These are phyloP conservation scores for Scatophagus argus DNA, from an alignment of 2,113 vertebrate species.

Conservation along the genomic window DNA sequence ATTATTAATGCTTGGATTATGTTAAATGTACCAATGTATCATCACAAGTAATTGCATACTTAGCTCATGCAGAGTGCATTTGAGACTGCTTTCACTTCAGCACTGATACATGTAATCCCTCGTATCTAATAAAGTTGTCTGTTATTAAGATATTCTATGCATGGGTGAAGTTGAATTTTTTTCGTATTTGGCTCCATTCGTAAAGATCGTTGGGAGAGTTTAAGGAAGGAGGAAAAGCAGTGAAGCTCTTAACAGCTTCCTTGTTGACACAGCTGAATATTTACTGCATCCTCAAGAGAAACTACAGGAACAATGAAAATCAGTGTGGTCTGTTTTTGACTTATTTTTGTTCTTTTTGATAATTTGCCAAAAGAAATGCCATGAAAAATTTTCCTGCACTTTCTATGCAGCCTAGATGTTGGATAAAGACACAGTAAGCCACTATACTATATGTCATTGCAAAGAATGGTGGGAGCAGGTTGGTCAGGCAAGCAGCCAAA, in stretches of 20 bases:
- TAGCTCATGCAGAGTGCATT: not conserved
- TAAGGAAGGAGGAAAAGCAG: not conserved
- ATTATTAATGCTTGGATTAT: conserved; percentile 10
- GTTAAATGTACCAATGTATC: conserved; percentile 12
- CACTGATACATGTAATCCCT: conserved; percentile 19
- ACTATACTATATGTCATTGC: not conserved
- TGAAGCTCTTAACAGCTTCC: not conserved
- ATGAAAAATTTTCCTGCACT: not conserved
- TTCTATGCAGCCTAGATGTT: not conserved
- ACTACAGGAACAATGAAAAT: not conserved
- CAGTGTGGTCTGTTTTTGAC: not conserved
- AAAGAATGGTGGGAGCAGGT: not conserved
- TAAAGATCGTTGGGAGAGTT: not conserved
- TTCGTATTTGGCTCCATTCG: conserved; percentile 2
- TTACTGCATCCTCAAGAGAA: not conserved
- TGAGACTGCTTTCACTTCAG: conserved; percentile 9
- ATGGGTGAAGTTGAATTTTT: conserved; percentile 16
- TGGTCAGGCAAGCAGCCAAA: conserved; percentile 14
- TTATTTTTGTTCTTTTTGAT: not conserved
- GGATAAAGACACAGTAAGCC: conserved; percentile 4
- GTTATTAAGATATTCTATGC: conserved; percentile 16
- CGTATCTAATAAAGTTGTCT: conserved; percentile 9
- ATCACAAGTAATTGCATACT: conserved; percentile 16
- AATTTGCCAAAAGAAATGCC: not conserved
- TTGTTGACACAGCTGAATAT: not conserved